phyloP scores from a whole-genome alignment of 2,888 invertebrate species.

The Chalcosyrphus nemorum region DNA sequence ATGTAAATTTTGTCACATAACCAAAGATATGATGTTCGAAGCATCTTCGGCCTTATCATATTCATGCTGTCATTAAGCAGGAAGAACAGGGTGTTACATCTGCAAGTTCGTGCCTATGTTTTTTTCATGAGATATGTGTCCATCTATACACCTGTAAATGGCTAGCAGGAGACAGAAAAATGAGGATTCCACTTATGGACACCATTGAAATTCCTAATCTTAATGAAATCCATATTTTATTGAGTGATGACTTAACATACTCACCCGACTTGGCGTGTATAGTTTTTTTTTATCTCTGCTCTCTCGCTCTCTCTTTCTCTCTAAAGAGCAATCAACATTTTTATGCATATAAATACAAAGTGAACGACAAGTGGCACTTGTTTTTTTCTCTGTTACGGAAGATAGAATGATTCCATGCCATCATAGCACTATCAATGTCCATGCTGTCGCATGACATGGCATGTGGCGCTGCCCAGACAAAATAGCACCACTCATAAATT shows the following conservation, averaged over 20 bases:
- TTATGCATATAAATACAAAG: slow-evolving; percentile 46
- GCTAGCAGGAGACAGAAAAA: too few species aligned
- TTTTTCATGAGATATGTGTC: background rate
- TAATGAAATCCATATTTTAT: slow-evolving; percentile 50
- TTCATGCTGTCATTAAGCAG: background rate
- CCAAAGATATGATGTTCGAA: background rate
- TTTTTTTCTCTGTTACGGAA: slow-evolving; percentile 40
- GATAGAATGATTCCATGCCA: slow-evolving; percentile 60
- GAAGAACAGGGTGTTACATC: slow-evolving; percentile 4
- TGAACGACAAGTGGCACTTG: slow-evolving; percentile 69
- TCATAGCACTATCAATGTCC: slow-evolving; percentile 58
- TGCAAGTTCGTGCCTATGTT: slow-evolving; percentile 10
- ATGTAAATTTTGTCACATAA: background rate
- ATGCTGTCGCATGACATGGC: slow-evolving; percentile 52
- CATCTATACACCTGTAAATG: background rate
- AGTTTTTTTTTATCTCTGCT: background rate
- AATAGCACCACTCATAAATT: slow-evolving; percentile 65
- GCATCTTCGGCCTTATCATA: background rate
- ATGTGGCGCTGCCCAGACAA: slow-evolving; percentile 42
- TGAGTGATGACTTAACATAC: slow-evolving; percentile 48
- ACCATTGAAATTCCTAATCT: slow-evolving; percentile 34
- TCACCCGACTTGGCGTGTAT: slow-evolving; percentile 33
- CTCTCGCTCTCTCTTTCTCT: background rate
- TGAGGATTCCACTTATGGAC: background rate
- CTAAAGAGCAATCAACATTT: slow-evolving; percentile 51